Evolutionary conservation across 1,140 invertebrate species (phyloP), one percentile per base, ranked within the genome.

Genomic region (Danaus melanippus): DNA sequence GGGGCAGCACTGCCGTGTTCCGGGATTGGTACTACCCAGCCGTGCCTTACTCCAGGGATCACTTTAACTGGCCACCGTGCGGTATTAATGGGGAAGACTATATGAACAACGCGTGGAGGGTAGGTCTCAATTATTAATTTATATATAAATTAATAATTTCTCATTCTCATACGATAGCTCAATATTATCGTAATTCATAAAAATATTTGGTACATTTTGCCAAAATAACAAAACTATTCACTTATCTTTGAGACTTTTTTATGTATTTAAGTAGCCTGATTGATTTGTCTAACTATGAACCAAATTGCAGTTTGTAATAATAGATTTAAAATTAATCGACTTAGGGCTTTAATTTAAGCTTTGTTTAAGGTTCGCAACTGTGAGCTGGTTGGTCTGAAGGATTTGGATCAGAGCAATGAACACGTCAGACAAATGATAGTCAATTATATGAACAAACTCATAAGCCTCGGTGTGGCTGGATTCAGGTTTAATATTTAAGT

Each of bases 401-500:
- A 96, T 85, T 87, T 97, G 47, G 89, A 94, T 74, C 90, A 92
- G 62, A 66, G 72, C 2, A 66, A 74, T 1, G 89, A 91, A 21
- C 90, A 93, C 64, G 94, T 96, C 0, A 85, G 91, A 56, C 80
- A 82, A 0, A 93, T 91, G 78, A 91, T 95, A 12, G 81, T 91
- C 11, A 89, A 90, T 3, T 93, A 92, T 67, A 68, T 96, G 71
- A 95, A 96, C 74, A 79, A 88, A 39, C 78, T 94, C 0, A 90
- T 96, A 43, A 90, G 91, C 52, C 74, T 90, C 21, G 96, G 96
- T 5, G 93, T 96, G 7, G 94, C 94, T 67, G 95, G 95, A 39
- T 94, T 95, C 73, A 88, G 92, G 78, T 83, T 70, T 10, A 8
- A 17, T n/a, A 10, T 62, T 50, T 46, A 59, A 32, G 6, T 15